A percentile compares a stretch with the other conserved stretches of the same genome.
phyloP scores from a whole-genome alignment of 2,888 invertebrate genomes.

The Torymus aiolomorphi region DNA sequence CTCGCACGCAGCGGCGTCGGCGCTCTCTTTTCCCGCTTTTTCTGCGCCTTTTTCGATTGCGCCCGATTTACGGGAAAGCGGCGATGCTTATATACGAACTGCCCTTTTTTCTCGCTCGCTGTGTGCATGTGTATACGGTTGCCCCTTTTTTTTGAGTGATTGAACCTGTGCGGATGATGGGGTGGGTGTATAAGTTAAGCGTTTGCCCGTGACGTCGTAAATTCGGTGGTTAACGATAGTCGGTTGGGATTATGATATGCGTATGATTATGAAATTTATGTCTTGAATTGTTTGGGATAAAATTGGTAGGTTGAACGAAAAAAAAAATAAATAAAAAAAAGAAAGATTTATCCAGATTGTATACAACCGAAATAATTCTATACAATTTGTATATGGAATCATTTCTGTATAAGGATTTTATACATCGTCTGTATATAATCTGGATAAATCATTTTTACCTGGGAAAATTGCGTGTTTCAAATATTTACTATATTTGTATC shows the following conservation, averaged over 20 bases:
- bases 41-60: slow-evolving; percentile 29
- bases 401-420: too few relatives aligned
- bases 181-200: background rate
- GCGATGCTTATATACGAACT: slow-evolving; percentile 11
- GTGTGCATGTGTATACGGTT: too few relatives aligned
- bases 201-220: slow-evolving; percentile 11
- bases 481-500: too few relatives aligned
- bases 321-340: too few relatives aligned
- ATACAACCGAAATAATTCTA: too few relatives aligned
- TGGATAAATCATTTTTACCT: too few relatives aligned
- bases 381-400: too few relatives aligned
- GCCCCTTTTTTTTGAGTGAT: slow-evolving; percentile 11
- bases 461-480: too few relatives aligned
- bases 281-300: too few relatives aligned
- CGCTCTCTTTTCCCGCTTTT: background rate
- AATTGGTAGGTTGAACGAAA: too few relatives aligned
- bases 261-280: background rate
- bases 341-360: too few relatives aligned
- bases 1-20: background rate
- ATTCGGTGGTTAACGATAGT: background rate
- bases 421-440: too few relatives aligned
- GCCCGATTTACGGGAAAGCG: slow-evolving; percentile 49
- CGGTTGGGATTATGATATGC: background rate
- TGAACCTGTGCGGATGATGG: background rate
- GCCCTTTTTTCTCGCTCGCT: background rate